Evolutionary conservation across 2,797 vertebrate genomes (phyloP).

Genomic region (Acestrorhynchus altus): DNA sequence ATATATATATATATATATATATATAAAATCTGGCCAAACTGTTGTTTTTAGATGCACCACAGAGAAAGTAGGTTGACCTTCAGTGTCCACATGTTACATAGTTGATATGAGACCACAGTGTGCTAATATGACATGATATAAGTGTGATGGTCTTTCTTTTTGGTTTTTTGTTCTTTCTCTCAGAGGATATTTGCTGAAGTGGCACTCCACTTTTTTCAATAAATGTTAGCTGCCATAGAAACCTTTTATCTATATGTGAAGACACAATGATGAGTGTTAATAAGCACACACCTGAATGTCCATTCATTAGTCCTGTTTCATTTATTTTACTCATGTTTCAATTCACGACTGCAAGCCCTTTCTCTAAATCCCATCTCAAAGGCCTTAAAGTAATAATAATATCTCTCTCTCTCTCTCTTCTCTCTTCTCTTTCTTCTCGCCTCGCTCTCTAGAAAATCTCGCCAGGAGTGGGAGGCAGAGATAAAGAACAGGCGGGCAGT

Average conservation of each 20-base stretch:
- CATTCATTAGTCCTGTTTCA: neutral
- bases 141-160: too few species aligned
- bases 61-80: neutral
- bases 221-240: conserved; percentile 21
- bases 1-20: too few species aligned
- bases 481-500: conserved; percentile 70
- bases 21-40: too few species aligned
- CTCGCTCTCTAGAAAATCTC: conserved; percentile 78
- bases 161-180: neutral
- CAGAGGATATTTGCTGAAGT: conserved; percentile 2
- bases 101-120: neutral
- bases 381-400: neutral
- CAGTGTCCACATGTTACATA: too few species aligned
- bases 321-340: neutral
- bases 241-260: neutral
- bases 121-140: too few species aligned
- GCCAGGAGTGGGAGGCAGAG: conserved; percentile 68
- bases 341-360: neutral
- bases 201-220: neutral
- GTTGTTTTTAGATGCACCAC: neutral
- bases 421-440: conserved; percentile 7
- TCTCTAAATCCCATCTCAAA: neutral
- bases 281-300: neutral
- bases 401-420: conserved; percentile 27
- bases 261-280: neutral